phyloP scores from a whole-genome alignment of 2,797 vertebrate species.

The Falco novaeseelandiae region DNA sequence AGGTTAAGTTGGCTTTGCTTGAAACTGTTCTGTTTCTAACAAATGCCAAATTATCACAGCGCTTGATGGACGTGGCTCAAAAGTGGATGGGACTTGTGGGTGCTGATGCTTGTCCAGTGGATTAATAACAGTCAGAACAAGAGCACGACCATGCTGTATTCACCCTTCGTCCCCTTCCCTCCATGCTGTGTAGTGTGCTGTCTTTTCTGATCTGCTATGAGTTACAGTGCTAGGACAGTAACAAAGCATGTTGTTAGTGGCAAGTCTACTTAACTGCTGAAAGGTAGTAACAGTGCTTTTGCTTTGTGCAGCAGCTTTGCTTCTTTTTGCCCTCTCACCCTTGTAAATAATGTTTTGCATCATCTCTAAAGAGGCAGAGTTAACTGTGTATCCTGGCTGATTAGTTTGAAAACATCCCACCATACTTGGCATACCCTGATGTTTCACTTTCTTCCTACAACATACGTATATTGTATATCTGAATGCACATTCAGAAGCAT shows the following conservation, averaged over 20 bases:
- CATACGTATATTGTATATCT: rapidly evolving
- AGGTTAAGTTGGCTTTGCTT: background rate
- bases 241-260: background rate
- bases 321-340: background rate
- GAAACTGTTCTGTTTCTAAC: background rate
- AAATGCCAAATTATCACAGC: background rate
- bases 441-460: background rate
- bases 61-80: background rate
- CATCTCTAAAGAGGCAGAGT: background rate
- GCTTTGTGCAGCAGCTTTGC: background rate
- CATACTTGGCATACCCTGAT: background rate
- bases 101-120: background rate
- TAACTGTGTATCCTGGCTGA: background rate
- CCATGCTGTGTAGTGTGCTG: background rate
- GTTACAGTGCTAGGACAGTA: background rate
- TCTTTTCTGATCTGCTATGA: background rate
- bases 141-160: background rate
- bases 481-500: background rate
- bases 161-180: background rate
- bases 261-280: background rate
- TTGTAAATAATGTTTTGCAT: background rate
- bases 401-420: background rate
- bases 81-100: background rate
- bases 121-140: background rate
- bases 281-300: background rate